A percentile compares a stretch with the other conserved stretches of the same genome.
Conservation (phyloP, 2,113 vertebrate species). For the Orientallactaga bullata region DNA sequence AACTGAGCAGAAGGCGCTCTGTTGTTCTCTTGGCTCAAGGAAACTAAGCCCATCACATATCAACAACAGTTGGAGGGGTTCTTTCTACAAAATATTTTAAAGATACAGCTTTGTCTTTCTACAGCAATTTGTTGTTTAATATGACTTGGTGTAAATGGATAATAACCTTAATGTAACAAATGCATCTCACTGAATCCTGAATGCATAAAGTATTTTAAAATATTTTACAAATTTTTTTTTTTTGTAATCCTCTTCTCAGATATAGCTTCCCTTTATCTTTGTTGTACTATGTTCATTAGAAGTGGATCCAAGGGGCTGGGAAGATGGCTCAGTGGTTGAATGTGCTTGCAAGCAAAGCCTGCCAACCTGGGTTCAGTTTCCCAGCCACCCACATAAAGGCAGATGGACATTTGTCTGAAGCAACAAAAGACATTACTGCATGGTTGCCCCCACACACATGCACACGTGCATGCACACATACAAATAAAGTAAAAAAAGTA, state of each 20-base stretch:
- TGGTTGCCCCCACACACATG: no score
- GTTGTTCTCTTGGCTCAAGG: not conserved
- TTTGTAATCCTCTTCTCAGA: not conserved
- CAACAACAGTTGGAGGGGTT: not conserved
- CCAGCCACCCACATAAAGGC: no score
- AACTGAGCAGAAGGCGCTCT: constrained; percentile 13
- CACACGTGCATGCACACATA: no score
- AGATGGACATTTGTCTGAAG: no score
- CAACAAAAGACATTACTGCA: no score
- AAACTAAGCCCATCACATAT: not conserved
- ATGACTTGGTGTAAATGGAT: not conserved
- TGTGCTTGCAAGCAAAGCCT: no score
- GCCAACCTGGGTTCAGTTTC: no score
- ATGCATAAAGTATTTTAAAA: not conserved
- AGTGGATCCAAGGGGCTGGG: not conserved
- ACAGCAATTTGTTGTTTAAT: not conserved
- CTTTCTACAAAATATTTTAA: constrained; percentile 20
- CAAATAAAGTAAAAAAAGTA: no score
- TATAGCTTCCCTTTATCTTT: not conserved
- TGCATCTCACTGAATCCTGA: not conserved
- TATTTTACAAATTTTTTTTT: not conserved
- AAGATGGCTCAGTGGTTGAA: no score
- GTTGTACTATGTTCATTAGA: not conserved
- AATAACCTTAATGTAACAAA: not conserved
- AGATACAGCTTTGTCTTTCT: constrained; percentile 3